Conservation (phyloP, 2,888 invertebrate genomes). For the Thysanoteuthis rhombus region DNA sequence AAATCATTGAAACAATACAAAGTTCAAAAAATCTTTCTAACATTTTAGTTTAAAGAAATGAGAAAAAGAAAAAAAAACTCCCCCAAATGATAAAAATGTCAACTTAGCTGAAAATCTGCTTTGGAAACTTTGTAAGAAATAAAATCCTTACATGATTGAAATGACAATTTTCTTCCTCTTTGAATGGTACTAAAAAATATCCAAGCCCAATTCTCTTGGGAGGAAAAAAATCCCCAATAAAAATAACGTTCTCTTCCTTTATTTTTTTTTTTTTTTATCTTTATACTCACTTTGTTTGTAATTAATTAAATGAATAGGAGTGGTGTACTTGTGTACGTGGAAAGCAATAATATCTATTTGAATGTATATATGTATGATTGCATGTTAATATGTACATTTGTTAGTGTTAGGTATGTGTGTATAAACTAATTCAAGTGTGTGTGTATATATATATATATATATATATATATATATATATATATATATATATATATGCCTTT, state of each 20-base stretch:
- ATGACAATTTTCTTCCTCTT: background rate
- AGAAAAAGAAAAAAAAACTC: background rate
- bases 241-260: background rate
- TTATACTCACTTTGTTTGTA: background rate
- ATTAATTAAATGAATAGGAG: constrained; percentile 12
- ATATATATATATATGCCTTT: background rate
- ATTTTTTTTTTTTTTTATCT: background rate
- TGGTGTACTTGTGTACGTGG: background rate
- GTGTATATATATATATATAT: background rate
- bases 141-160: background rate
- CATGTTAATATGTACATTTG: background rate
- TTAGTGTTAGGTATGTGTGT: background rate
- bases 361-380: background rate
- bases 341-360: background rate
- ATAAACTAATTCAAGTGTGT: background rate
- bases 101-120: background rate
- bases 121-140: constrained; percentile 12
- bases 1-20: background rate
- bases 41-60: background rate
- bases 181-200: background rate
- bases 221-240: background rate
- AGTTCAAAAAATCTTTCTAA: background rate
- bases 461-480: background rate
- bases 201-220: background rate
- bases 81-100: background rate